Evolutionary conservation across 2,888 invertebrate species (phyloP).

Genomic region (Callyntrura sp.): DNA sequence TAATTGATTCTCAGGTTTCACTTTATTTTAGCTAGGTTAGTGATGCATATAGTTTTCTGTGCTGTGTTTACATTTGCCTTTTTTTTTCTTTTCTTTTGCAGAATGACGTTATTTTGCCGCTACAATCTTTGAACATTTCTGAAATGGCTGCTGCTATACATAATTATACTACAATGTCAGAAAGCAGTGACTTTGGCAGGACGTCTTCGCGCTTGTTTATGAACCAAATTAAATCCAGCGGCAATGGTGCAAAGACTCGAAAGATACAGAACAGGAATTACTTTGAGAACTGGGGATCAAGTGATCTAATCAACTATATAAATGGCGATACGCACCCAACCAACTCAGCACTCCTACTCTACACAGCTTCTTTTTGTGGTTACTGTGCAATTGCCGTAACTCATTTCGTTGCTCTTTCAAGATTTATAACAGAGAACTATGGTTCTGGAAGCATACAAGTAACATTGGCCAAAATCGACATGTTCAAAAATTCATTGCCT

Average conservation of each 20-base stretch:
- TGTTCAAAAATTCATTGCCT: constrained; percentile 82
- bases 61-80: no score
- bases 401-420: constrained; percentile 80
- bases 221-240: no score
- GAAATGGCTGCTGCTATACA: constrained; percentile 79
- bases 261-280: constrained; percentile 21
- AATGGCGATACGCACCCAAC: constrained; percentile 51
- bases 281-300: constrained; percentile 64
- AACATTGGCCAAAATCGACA: constrained; percentile 80
- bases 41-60: no score
- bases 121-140: constrained; percentile 81
- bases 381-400: constrained; percentile 80
- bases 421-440: constrained; percentile 80
- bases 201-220: constrained; percentile 41
- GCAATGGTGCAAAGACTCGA: background rate
- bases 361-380: constrained; percentile 83
- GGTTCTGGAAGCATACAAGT: constrained; percentile 68
- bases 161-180: constrained; percentile 73
- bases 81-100: constrained; percentile 59
- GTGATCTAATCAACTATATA: constrained; percentile 75
- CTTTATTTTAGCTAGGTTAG: no score
- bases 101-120: constrained; percentile 81
- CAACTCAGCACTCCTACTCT: constrained; percentile 79
- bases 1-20: constrained; percentile 82
- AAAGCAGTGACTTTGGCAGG: constrained; percentile 61